These are phyloP conservation scores for Dendrolimus houi DNA, from an alignment of 2,888 invertebrate species.

Conservation along the genomic window DNA sequence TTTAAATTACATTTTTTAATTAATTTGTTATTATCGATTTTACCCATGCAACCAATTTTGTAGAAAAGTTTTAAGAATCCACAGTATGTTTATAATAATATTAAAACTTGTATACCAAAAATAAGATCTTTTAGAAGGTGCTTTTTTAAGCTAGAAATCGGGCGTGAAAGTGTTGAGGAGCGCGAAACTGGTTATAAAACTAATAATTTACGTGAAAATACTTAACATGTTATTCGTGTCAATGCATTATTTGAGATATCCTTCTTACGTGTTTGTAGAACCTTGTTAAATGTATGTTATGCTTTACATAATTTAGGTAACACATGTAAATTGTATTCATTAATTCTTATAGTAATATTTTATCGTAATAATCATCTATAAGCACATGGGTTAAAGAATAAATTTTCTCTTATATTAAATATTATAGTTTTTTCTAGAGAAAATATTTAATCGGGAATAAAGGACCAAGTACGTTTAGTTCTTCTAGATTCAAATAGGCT, in stretches of 20 bases:
- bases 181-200: slow-evolving; percentile 49
- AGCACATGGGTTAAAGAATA: too few species aligned
- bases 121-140: slow-evolving; percentile 15
- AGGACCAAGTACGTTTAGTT: background rate
- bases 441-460: background rate
- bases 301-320: too few species aligned
- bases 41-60: slow-evolving; percentile 6
- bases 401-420: too few species aligned
- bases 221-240: background rate
- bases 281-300: too few species aligned
- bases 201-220: slow-evolving; percentile 45
- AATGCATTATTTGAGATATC: background rate
- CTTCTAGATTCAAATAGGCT: too few species aligned
- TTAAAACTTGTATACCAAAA: slow-evolving; percentile 7
- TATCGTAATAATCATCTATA: too few species aligned
- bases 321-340: too few species aligned
- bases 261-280: too few species aligned
- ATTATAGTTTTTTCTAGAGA: too few species aligned
- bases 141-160: slow-evolving; percentile 44
- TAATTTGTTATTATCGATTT: slow-evolving; percentile 12
- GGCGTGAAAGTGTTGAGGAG: slow-evolving; percentile 57
- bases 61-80: slow-evolving; percentile 9
- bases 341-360: too few species aligned
- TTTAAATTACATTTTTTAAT: background rate
- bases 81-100: slow-evolving; percentile 23